Conservation (phyloP, 2,113 vertebrate species). For the Etheostoma spectabile region DNA sequence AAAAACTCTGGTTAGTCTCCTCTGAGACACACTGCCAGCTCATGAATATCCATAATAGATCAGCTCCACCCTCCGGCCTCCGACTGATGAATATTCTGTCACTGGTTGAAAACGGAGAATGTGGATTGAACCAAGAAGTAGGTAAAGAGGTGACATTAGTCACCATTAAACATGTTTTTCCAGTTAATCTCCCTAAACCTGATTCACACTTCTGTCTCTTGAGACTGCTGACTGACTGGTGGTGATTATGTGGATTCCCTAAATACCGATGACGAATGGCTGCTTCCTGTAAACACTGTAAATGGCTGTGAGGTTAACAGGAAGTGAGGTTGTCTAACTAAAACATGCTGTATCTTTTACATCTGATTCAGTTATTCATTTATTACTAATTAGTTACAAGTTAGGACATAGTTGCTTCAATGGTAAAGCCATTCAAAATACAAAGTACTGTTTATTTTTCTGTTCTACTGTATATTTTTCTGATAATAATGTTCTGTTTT, state of each 20-base stretch:
- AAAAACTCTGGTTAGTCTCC: constrained; percentile 2
- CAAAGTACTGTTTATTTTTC: too few relatives aligned
- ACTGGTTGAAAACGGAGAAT: constrained; percentile 23
- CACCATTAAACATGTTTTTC: constrained; percentile 50
- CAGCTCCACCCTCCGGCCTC: constrained; percentile 15
- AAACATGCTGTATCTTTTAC: not conserved
- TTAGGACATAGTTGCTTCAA: too few relatives aligned
- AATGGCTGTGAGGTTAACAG: not conserved
- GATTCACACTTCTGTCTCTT: constrained; percentile 28
- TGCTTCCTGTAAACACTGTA: not conserved
- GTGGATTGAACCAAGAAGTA: constrained; percentile 19
- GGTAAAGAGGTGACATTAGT: not conserved
- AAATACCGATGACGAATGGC: not conserved
- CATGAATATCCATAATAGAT: constrained; percentile 59
- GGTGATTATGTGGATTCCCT: not conserved
- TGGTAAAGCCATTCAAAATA: too few relatives aligned
- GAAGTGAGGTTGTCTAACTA: not conserved
- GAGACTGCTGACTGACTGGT: not conserved
- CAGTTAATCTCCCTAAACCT: constrained; percentile 34
- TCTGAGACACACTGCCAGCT: constrained; percentile 17
- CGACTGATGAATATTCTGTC: constrained; percentile 33
- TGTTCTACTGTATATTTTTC: too few relatives aligned
- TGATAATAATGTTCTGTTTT: not conserved
- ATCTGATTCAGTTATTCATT: not conserved
- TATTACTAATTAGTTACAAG: too few relatives aligned